These are phyloP conservation scores for Pelodiscus sinensis DNA, from an alignment of 2,113 vertebrate species.

Conservation along the genomic window DNA sequence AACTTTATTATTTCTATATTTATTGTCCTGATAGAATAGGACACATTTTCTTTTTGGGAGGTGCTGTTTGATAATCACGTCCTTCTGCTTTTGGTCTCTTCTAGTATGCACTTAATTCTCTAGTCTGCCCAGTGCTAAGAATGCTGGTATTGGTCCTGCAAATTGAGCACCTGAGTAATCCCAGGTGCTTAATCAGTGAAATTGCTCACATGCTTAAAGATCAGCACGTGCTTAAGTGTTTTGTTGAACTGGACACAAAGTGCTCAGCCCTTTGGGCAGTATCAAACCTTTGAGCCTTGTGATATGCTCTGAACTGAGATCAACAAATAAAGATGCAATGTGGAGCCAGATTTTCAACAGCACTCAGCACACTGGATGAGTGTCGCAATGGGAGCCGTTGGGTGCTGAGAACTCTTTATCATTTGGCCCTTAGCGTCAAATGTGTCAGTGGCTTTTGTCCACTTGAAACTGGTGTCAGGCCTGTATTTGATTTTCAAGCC, in stretches of 20 bases:
- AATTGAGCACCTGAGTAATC: background rate
- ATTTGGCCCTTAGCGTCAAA: background rate
- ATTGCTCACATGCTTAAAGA: background rate
- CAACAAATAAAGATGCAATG: background rate
- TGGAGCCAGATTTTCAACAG: background rate
- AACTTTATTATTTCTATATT: no score
- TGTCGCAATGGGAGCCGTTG: background rate
- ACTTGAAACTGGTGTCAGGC: background rate
- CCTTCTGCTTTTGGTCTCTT: background rate
- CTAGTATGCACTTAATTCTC: background rate
- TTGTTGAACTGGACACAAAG: background rate
- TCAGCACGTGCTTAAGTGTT: background rate
- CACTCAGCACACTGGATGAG: background rate
- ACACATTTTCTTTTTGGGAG: no score
- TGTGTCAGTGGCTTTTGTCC: background rate
- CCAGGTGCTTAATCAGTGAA: background rate
- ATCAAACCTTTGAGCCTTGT: background rate
- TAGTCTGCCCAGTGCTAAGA: background rate
- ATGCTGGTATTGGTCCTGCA: background rate
- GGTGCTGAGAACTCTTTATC: background rate
- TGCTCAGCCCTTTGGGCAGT: background rate
- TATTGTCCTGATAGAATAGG: no score
- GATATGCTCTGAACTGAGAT: background rate
- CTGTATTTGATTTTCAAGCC: slow-evolving; percentile 15
- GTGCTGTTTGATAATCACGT: background rate